Conservation (phyloP, 2,797 vertebrate species). For the Pelochelys cantorii region DNA sequence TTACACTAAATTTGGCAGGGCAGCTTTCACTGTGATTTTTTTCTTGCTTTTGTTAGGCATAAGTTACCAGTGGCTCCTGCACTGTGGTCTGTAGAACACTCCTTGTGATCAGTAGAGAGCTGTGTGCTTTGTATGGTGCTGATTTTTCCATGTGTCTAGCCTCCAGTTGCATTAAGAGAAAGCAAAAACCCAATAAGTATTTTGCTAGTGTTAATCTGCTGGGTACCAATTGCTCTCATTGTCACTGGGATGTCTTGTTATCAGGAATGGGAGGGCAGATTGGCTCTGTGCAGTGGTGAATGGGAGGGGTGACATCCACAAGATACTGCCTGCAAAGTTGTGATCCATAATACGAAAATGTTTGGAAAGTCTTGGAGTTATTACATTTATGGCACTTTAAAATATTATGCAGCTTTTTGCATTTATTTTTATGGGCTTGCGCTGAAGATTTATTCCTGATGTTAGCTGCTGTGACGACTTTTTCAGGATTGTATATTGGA, state of each 20-base stretch:
- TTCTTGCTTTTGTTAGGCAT: background rate
- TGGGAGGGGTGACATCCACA: background rate
- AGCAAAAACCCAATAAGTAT: fast-evolving
- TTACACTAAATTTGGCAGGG: background rate
- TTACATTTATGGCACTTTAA: background rate
- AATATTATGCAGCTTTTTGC: background rate
- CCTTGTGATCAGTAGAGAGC: background rate
- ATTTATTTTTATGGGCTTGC: background rate
- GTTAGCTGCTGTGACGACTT: constrained; percentile 46
- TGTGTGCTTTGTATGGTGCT: background rate
- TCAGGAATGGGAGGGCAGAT: fast-evolving
- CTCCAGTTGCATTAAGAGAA: background rate
- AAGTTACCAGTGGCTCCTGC: constrained; percentile 5
- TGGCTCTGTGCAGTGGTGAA: background rate
- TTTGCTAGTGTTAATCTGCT: background rate
- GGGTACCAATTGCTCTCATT: background rate
- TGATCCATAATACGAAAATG: background rate
- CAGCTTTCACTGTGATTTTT: background rate
- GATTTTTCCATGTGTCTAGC: background rate
- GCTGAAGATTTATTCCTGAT: background rate
- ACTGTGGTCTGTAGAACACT: background rate
- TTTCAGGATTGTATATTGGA: constrained; percentile 38
- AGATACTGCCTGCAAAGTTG: background rate
- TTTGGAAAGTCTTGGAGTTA: constrained; percentile 8
- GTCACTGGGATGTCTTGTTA: background rate